Evolutionary conservation across 2,888 invertebrate genomes (phyloP), one percentile per base, ranked within the genome.

Genomic region (Micoletzkya japonica): DNA sequence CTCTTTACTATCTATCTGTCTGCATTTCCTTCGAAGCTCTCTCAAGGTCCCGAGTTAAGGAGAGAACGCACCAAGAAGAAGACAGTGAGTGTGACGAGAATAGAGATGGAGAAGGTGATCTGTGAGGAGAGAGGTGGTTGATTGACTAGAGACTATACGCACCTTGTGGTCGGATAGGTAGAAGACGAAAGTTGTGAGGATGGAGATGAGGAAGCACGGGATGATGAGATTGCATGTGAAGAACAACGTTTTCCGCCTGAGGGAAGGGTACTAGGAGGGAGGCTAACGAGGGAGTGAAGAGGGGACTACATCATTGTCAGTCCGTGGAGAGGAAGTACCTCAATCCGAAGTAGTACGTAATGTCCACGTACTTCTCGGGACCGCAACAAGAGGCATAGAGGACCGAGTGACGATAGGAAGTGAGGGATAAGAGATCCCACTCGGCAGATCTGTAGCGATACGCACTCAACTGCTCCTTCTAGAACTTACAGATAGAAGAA

Each of bases 81-180:
- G 60, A 85, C 84, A 73, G 84, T 86, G 56, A 85, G 71, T 24
- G 85, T 85, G 71, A 85, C 85, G 56, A 85, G 77, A 76, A 85
- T 85, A 28, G 82, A 82, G 54, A 85, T 86, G 39, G 85, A 84
- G 71, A 85, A 86, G 2, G 85, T 85, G 71, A 85, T 86, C 72
- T 66, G 64, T 0, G 37, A 60, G 24, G 17, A 44, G 54, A n/a
- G 17, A 54, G 24, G 24, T 17, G 7, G 17, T 14, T 54, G 17
- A 44, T 44, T n/a, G n/a, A n/a, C n/a, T 20, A 44, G 10, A 20
- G 20, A 10, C 44, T 44, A 10, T 44, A 44, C 44, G 44, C 37
- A 66, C 64, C 64, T 85, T 85, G 74, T 85, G 84, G 70, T 86
- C 85, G 28, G 85, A 80, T 28, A 85, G 73, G 70, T 85, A 86